A percentile compares a stretch with the other conserved stretches of the same genome.
Conservation (phyloP, 2,797 vertebrate genomes). For the Sebastes jordani region DNA sequence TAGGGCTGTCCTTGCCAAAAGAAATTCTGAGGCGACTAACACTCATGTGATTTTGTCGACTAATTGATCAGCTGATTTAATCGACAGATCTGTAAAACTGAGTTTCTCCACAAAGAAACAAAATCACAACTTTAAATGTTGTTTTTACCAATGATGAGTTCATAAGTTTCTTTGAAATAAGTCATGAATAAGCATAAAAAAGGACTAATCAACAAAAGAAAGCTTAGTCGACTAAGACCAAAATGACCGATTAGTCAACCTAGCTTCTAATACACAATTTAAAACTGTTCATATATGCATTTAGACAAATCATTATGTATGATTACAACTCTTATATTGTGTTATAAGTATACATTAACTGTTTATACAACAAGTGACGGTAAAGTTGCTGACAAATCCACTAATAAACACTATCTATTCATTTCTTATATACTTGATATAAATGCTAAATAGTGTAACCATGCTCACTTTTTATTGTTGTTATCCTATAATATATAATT, state of each 20-base stretch:
- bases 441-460: neutral
- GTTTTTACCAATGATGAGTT: rapidly evolving
- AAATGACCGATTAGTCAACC: too few relatives aligned
- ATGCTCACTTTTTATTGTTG: neutral
- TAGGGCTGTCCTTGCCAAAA: too few relatives aligned
- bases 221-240: too few relatives aligned
- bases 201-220: too few relatives aligned
- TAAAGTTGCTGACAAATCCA: neutral
- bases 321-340: neutral
- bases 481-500: neutral
- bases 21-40: too few relatives aligned
- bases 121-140: too few relatives aligned
- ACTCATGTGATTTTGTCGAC: too few relatives aligned
- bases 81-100: too few relatives aligned
- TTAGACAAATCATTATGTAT: neutral
- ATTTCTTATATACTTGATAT: neutral
- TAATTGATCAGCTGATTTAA: too few relatives aligned
- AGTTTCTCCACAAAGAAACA: too few relatives aligned
- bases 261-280: neutral
- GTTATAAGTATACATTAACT: neutral
- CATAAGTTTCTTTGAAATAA: too few relatives aligned
- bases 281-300: neutral
- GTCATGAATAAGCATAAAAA: too few relatives aligned
- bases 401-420: neutral
- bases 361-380: neutral